phyloP scores from a whole-genome alignment of 2,113 vertebrate genomes.

The Chionis minor region DNA sequence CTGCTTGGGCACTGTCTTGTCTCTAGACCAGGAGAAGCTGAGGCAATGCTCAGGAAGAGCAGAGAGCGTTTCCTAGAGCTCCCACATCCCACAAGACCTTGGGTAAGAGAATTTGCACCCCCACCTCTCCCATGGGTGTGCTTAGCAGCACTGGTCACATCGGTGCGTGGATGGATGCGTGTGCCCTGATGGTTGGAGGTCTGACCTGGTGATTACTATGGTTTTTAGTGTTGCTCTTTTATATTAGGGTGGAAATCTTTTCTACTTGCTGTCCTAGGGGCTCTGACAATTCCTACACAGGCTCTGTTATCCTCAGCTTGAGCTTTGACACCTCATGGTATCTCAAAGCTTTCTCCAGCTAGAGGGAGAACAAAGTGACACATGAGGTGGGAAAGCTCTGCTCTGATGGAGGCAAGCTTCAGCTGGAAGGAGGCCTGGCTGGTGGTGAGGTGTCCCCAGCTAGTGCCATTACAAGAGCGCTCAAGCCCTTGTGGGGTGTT shows the following conservation, averaged over 20 bases:
- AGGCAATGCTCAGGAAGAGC: neutral
- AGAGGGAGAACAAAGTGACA: neutral
- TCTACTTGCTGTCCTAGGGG: neutral
- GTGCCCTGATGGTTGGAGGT: neutral
- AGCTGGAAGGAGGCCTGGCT: neutral
- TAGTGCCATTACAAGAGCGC: accelerated
- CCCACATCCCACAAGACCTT: neutral
- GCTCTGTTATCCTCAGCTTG: neutral
- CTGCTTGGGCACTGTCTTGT: neutral
- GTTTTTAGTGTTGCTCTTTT: neutral
- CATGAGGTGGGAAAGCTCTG: neutral
- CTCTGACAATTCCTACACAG: neutral
- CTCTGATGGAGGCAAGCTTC: neutral
- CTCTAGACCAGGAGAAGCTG: neutral
- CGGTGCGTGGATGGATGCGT: accelerated
- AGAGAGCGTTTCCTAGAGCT: neutral
- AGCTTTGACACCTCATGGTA: neutral
- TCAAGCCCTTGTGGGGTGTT: neutral
- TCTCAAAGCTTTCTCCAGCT: neutral
- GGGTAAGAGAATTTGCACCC: neutral
- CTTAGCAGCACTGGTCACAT: neutral
- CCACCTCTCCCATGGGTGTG: neutral
- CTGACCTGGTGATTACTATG: neutral
- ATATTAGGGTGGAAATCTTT: neutral
- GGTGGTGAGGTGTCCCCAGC: neutral